Conservation (phyloP, 2,888 invertebrate species). For the Hyposoter dolosus region DNA sequence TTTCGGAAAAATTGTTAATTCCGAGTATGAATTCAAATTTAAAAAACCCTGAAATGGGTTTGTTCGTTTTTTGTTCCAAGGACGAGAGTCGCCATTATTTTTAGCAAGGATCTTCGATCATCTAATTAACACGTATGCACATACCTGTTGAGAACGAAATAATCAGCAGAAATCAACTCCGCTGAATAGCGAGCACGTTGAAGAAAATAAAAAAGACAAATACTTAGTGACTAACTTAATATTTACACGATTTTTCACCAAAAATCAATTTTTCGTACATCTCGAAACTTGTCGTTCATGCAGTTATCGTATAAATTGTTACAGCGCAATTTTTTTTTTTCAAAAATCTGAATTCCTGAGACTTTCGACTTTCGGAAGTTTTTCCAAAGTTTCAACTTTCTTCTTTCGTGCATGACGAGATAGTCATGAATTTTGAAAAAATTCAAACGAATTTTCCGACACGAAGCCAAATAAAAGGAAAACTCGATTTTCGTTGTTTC, state of each 20-base stretch:
- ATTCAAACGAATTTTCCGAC: not conserved
- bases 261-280: not conserved
- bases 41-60: not conserved
- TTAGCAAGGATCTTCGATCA: conserved; percentile 16
- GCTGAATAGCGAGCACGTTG: conserved; percentile 55
- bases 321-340: not conserved
- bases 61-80: not conserved
- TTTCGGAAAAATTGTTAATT: not conserved
- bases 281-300: not conserved
- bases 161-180: conserved; percentile 2
- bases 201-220: conserved; percentile 26
- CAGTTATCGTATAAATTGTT: not conserved
- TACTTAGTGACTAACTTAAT: conserved; percentile 54
- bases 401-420: not conserved
- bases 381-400: not conserved
- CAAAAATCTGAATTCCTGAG: not conserved
- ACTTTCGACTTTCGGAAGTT: not conserved
- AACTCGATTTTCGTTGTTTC: not conserved
- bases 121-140: conserved; percentile 51
- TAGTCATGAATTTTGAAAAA: not conserved
- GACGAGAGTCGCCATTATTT: not conserved
- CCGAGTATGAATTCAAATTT: not conserved
- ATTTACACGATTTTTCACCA: conserved; percentile 58
- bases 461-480: not conserved
- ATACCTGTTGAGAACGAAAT: not conserved